Conservation (phyloP, 2,797 vertebrate genomes). For the Ficedula albicollis region DNA sequence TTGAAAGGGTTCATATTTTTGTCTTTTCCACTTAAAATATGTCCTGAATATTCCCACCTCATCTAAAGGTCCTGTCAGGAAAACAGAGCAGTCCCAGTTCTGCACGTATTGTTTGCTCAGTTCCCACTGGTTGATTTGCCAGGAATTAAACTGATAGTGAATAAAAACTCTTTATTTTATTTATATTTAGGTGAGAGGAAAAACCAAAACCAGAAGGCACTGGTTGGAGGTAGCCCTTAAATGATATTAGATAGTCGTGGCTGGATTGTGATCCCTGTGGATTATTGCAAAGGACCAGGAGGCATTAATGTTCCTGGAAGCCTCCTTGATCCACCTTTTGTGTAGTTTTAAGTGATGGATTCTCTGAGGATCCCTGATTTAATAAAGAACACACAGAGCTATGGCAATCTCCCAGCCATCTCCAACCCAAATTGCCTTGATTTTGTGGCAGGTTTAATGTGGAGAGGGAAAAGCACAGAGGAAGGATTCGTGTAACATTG, state of each 20-base stretch:
- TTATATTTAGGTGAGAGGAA: background rate
- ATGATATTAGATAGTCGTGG: background rate
- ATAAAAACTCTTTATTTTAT: background rate
- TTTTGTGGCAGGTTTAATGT: background rate
- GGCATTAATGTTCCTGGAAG: background rate
- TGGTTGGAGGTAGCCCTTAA: background rate
- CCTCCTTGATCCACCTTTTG: background rate
- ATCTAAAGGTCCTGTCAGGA: background rate
- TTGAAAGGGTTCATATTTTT: background rate
- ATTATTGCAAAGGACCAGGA: background rate
- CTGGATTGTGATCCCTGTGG: background rate
- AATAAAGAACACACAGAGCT: background rate
- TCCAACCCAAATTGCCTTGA: background rate
- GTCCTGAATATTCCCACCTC: fast-evolving
- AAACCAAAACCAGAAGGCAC: background rate
- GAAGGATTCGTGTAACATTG: background rate
- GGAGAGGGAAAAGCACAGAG: background rate
- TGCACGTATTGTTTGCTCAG: background rate
- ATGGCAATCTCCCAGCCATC: background rate
- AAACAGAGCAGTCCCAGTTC: background rate
- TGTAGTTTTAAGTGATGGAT: conserved; percentile 5
- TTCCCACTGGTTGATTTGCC: background rate
- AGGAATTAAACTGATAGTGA: background rate
- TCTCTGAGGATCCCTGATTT: background rate
- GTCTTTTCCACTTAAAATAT: background rate